A percentile compares a stretch with the other conserved stretches of the same genome.
phyloP scores from a whole-genome alignment of 2,113 vertebrate genomes.

The Mustelus asterias region DNA sequence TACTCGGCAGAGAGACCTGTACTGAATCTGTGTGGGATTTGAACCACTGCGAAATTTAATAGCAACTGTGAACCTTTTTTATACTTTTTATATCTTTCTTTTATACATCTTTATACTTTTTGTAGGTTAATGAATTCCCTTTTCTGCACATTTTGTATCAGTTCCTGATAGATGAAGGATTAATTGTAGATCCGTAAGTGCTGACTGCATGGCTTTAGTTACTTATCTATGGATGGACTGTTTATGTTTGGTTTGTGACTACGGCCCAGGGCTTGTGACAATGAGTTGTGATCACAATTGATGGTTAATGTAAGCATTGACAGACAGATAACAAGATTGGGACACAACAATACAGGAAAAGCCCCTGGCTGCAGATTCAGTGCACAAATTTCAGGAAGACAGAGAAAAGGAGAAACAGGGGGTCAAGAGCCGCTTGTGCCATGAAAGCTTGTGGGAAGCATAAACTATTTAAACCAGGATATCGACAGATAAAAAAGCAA shows the following conservation, averaged over 20 bases:
- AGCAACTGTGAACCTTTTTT: no score
- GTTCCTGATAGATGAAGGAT: neutral
- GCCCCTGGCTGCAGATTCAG: neutral
- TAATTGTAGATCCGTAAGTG: neutral
- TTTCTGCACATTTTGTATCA: neutral
- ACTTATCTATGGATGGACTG: neutral
- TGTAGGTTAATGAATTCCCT: neutral
- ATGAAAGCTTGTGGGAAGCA: no score
- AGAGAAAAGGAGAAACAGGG: neutral
- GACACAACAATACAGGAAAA: neutral
- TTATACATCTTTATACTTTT: neutral
- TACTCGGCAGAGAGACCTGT: no score
- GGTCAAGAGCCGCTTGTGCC: neutral
- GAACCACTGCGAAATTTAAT: neutral
- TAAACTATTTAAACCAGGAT: no score
- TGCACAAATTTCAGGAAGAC: neutral
- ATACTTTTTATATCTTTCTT: no score
- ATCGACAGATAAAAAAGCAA: no score
- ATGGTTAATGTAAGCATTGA: neutral
- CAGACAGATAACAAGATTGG: neutral
- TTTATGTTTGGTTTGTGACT: neutral
- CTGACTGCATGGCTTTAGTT: neutral
- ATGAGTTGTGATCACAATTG: neutral
- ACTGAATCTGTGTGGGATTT: neutral
- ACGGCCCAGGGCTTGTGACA: neutral